A percentile compares a stretch with the other conserved stretches of the same genome.
Conservation (phyloP, 1,140 invertebrate genomes). For the Bombus terrestris region DNA sequence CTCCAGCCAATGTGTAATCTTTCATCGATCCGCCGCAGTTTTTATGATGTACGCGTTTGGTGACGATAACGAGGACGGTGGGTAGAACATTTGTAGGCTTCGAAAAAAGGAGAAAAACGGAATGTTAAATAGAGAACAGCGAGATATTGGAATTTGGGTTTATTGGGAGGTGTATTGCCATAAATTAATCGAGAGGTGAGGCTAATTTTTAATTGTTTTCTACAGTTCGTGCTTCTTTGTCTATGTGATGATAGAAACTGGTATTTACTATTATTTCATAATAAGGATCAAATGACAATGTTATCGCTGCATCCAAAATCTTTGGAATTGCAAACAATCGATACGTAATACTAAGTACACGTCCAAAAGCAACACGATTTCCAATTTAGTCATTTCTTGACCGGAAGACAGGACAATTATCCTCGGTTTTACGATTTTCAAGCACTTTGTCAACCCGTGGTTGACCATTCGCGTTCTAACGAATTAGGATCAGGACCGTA, state of each 20-base stretch:
- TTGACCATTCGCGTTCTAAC: slow-evolving; percentile 18
- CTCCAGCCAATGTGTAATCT: slow-evolving; percentile 4
- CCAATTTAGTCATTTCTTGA: neutral
- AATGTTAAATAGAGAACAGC: neutral
- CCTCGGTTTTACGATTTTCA: slow-evolving; percentile 25
- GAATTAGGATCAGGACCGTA: slow-evolving; percentile 36
- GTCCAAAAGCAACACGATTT: no score
- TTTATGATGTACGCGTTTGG: neutral
- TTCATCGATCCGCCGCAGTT: slow-evolving; percentile 28
- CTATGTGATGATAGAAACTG: neutral
- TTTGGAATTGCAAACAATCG: no score
- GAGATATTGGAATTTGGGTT: neutral
- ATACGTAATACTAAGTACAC: no score
- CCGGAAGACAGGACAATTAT: neutral
- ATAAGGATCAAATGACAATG: no score
- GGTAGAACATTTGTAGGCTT: neutral
- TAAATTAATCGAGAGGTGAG: neutral
- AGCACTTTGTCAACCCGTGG: slow-evolving; percentile 27
- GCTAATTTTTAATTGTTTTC: neutral
- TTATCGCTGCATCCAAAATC: no score
- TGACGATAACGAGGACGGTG: neutral
- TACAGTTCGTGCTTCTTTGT: neutral
- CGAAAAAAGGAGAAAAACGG: neutral
- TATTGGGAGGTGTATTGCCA: neutral
- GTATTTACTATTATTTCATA: no score